These are phyloP conservation scores for Tetramorium parvispinum DNA, from an alignment of 1,140 invertebrate genomes.

Conservation along the genomic window DNA sequence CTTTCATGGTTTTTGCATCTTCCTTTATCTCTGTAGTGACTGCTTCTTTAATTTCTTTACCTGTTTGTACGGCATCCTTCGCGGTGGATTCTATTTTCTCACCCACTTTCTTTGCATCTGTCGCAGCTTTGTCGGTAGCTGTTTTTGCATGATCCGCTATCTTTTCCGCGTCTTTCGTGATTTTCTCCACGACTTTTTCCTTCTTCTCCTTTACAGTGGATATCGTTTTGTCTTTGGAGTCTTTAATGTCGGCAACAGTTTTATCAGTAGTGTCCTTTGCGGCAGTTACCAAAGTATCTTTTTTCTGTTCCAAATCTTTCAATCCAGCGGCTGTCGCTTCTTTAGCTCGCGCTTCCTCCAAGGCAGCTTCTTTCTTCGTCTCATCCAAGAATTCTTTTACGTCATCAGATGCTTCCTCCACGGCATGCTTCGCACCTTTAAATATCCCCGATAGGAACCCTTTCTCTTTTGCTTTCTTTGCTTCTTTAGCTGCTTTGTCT, in stretches of 20 bases:
- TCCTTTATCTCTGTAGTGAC: constrained; percentile 51
- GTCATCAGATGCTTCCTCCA: constrained; percentile 79
- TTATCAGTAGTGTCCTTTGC: constrained; percentile 46
- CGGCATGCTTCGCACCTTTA: constrained; percentile 76
- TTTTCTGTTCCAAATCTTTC: constrained; percentile 7
- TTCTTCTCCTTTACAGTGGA: constrained; percentile 39
- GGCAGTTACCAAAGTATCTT: not conserved
- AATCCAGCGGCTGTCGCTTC: not conserved
- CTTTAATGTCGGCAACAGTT: constrained; percentile 36
- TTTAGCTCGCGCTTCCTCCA: constrained; percentile 22
- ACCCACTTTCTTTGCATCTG: constrained; percentile 42
- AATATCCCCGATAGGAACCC: constrained; percentile 76
- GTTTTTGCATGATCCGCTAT: constrained; percentile 43
- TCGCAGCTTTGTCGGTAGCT: constrained; percentile 44
- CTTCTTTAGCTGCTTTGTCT: constrained; percentile 64
- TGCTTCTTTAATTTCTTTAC: constrained; percentile 49
- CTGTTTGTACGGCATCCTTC: not conserved
- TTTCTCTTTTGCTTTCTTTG: constrained; percentile 76
- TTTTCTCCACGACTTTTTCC: constrained; percentile 42
- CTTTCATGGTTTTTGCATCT: constrained; percentile 50
- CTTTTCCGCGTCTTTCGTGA: constrained; percentile 28
- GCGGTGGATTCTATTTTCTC: constrained; percentile 7
- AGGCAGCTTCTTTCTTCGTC: constrained; percentile 67
- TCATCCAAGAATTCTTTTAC: constrained; percentile 77
- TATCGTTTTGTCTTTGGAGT: constrained; percentile 67